phyloP scores from a whole-genome alignment of 2,113 vertebrate species.

The Symphodus melops region DNA sequence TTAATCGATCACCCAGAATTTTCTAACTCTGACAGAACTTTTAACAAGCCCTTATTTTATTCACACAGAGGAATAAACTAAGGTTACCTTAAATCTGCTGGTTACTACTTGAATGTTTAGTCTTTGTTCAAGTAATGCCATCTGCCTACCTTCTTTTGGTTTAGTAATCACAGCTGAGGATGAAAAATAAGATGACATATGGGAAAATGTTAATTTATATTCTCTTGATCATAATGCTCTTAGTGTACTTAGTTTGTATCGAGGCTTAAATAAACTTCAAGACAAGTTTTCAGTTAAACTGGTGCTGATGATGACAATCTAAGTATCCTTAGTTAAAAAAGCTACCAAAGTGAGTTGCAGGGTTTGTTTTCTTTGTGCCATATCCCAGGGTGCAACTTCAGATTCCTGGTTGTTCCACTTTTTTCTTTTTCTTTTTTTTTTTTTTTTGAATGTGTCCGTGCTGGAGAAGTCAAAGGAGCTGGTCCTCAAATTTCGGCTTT shows the following conservation, averaged over 20 bases:
- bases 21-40: not conserved
- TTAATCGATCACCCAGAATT: not conserved
- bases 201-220: conserved; percentile 1
- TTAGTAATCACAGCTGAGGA: not conserved
- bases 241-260: conserved; percentile 2
- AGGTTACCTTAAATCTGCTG: conserved; percentile 8
- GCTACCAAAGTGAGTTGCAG: conserved; percentile 7
- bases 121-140: not conserved
- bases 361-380: conserved; percentile 53
- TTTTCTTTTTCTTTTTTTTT: too few species aligned
- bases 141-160: not conserved
- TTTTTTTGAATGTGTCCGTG: conserved; percentile 24
- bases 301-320: not conserved
- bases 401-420: conserved; percentile 37
- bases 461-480: conserved; percentile 56
- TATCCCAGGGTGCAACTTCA: conserved; percentile 57
- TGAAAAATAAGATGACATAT: not conserved
- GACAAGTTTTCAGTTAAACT: not conserved
- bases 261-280: not conserved
- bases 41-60: conserved; percentile 6
- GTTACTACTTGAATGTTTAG: conserved; percentile 15
- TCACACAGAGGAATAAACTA: not conserved
- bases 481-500: conserved; percentile 62
- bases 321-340: not conserved
- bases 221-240: not conserved